Evolutionary conservation across 2,797 vertebrate genomes (phyloP).

Genomic region (Typhlichthys subterraneus): DNA sequence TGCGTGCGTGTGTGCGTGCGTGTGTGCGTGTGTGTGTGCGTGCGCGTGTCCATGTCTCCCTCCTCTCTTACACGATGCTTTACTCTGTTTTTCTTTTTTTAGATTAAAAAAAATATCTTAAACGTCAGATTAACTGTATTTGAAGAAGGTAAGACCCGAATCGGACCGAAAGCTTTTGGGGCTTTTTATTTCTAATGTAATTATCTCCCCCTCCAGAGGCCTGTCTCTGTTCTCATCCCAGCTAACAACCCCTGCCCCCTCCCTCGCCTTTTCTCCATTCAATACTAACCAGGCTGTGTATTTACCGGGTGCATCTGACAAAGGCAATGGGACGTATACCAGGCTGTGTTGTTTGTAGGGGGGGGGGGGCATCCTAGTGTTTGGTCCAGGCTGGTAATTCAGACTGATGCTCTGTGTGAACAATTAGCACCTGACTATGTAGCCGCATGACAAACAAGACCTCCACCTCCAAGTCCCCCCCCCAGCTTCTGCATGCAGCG

Average conservation of each 20-base stretch:
- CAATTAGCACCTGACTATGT: slow-evolving; percentile 81
- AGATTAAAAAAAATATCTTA: slow-evolving; percentile 82
- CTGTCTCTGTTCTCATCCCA: slow-evolving; percentile 55
- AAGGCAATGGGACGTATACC: slow-evolving; percentile 54
- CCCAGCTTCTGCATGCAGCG: slow-evolving; percentile 79
- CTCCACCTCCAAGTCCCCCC: slow-evolving; percentile 66
- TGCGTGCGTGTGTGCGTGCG: too few relatives aligned
- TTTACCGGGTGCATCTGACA: slow-evolving; percentile 67
- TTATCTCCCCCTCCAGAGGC: slow-evolving; percentile 15
- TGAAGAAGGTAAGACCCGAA: slow-evolving; percentile 88
- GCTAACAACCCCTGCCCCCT: slow-evolving; percentile 32
- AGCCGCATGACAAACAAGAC: slow-evolving; percentile 80
- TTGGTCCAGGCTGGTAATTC: slow-evolving; percentile 74
- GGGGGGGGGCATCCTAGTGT: slow-evolving; percentile 61
- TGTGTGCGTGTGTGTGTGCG: slow-evolving; percentile 8
- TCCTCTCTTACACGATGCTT: slow-evolving; percentile 74
- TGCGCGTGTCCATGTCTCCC: slow-evolving; percentile 38
- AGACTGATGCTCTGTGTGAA: slow-evolving; percentile 71
- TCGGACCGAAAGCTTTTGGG: slow-evolving; percentile 46
- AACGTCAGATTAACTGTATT: slow-evolving; percentile 80
- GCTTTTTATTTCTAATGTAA: not conserved
- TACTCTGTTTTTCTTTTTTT: slow-evolving; percentile 73
- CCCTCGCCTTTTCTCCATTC: slow-evolving; percentile 47
- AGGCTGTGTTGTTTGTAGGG: slow-evolving; percentile 64
- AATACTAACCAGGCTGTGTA: slow-evolving; percentile 76